Conservation (phyloP, 2,797 vertebrate genomes). For the Rhyacichthys aspro region DNA sequence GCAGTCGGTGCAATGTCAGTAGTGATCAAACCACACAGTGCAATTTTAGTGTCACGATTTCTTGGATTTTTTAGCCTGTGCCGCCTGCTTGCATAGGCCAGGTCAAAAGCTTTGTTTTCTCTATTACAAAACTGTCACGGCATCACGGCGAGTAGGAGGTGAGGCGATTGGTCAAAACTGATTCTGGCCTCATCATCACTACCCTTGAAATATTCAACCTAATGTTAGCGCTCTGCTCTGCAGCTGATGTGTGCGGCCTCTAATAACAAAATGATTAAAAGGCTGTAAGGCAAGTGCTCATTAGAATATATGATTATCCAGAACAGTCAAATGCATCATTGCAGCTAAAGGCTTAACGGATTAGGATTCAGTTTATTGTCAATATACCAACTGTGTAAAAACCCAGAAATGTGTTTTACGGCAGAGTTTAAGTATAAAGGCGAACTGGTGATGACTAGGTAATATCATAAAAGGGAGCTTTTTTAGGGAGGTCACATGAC, state of each 20-base stretch:
- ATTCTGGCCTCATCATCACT: slow-evolving; percentile 29
- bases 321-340: slow-evolving; percentile 5
- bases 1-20: slow-evolving; percentile 56
- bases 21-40: slow-evolving; percentile 64
- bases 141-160: slow-evolving; percentile 30
- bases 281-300: slow-evolving; percentile 8
- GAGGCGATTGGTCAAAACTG: slow-evolving; percentile 39
- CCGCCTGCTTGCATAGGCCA: slow-evolving; percentile 28
- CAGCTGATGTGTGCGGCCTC: slow-evolving; percentile 9
- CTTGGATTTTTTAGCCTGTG: slow-evolving; percentile 34
- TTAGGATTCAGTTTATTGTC: slow-evolving; percentile 5
- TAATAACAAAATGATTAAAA: slow-evolving; percentile 27
- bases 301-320: slow-evolving; percentile 7
- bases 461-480: too few species aligned
- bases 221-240: slow-evolving; percentile 29
- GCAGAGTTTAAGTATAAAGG: too few species aligned
- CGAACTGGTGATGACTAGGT: too few species aligned
- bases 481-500: too few species aligned
- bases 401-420: too few species aligned
- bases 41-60: slow-evolving; percentile 67
- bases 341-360: slow-evolving; percentile 7
- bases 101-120: slow-evolving; percentile 64
- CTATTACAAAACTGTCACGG: slow-evolving; percentile 55
- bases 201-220: slow-evolving; percentile 17
- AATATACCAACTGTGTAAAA: slow-evolving; percentile 7